Evolutionary conservation across 1,140 invertebrate species (phyloP), one percentile per base, ranked within the genome.

Genomic region (Zophobas atratus): DNA sequence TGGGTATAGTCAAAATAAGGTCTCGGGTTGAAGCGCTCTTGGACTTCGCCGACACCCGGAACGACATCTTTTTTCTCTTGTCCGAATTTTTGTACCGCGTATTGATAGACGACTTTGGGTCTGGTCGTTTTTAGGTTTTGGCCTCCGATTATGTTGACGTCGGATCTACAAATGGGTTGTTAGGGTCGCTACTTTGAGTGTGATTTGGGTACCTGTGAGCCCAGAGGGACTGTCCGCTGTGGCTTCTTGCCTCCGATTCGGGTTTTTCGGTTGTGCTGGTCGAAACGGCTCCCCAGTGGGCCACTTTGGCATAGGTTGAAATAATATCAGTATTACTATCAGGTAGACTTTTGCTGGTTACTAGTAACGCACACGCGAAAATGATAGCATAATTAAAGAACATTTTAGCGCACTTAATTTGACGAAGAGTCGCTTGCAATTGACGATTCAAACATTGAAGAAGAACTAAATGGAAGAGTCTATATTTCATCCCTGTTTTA

Each of bases 251-350:
- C 77, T 78, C 76, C 6, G 41, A 39, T 20, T 36, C 35, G 6
- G 53, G n/a, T 60, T 77, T 77, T 48, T 56, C 41, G 6, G 57
- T 56, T 1, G 43, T 76, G 8, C 72, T 56, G 8, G 79, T 78
- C 1, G 75, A 34, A 6, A 63, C 75, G 5, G 78, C 51, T 39
- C 84, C 84, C 83, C 84, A 86, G 70, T 80, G 79, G 5, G 83
- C 79, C n/a, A 85, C 85, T 83, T 82, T 86, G 2, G 85, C 81
- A 73, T 86, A 86, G 48, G 82, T 82, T 2, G 81, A 81, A 75
- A 83, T 80, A 43, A 77, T 75, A n/a, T 77, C 57, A 33, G 77
- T 73, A 67, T 82, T 76, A 70, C 80, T 82, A 1, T 60, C 53
- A 1, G 77, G 77, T 34, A 67, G 20, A 4, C 33, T 67, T 43